phyloP scores from a whole-genome alignment of 2,113 vertebrate genomes.

The Poecilia latipinna region DNA sequence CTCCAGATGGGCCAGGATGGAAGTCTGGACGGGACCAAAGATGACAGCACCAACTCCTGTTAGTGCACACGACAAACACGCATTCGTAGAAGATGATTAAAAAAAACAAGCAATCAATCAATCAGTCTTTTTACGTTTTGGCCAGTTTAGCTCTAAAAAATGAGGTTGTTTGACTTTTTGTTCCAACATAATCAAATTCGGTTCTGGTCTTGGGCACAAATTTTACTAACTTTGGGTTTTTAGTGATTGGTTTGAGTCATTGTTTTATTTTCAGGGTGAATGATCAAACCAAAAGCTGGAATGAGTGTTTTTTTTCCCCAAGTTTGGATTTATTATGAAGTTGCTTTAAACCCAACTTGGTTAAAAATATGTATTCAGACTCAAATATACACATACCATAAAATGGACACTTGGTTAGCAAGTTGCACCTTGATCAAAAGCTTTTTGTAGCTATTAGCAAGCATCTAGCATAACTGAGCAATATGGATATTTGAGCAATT shows the following conservation, averaged over 20 bases:
- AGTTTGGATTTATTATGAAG: not conserved
- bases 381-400: too few relatives aligned
- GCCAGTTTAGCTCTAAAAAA: too few relatives aligned
- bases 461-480: too few relatives aligned
- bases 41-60: slow-evolving; percentile 97
- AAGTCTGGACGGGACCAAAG: slow-evolving; percentile 97
- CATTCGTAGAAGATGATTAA: not conserved
- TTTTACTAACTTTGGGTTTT: not conserved
- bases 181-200: too few relatives aligned
- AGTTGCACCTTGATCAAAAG: too few relatives aligned
- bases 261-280: not conserved
- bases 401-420: too few relatives aligned
- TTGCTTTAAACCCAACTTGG: too few relatives aligned
- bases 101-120: not conserved
- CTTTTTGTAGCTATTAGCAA: too few relatives aligned
- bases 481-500: too few relatives aligned
- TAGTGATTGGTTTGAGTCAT: not conserved
- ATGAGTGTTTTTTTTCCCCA: not conserved
- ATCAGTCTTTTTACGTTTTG: too few relatives aligned
- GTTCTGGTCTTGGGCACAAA: not conserved
- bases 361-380: too few relatives aligned
- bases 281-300: not conserved
- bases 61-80: slow-evolving; percentile 31
- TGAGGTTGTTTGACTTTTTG: too few relatives aligned
- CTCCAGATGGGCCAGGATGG: slow-evolving; percentile 99